These are phyloP conservation scores for Chelonoidis abingdonii DNA, from an alignment of 2,113 vertebrate genomes.

Conservation along the genomic window DNA sequence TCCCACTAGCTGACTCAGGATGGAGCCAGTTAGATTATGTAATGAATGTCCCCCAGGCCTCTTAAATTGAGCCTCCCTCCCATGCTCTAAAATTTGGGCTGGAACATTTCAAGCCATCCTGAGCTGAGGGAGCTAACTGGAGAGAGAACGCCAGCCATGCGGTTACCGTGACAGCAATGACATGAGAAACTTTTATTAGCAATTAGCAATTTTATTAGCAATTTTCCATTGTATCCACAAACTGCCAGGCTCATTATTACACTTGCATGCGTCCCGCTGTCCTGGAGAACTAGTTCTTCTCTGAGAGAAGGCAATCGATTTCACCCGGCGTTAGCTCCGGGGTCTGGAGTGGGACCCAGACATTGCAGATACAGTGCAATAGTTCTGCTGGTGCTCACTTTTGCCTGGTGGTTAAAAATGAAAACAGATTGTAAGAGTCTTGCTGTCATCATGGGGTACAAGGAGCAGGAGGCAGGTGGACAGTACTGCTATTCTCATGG, in stretches of 20 bases:
- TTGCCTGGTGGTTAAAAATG: not conserved
- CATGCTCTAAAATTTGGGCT: rapidly evolving
- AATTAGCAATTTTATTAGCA: slow-evolving; percentile 69
- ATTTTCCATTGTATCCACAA: slow-evolving; percentile 63
- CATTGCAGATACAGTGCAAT: not conserved
- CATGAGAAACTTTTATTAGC: slow-evolving; percentile 69
- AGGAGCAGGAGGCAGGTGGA: not conserved
- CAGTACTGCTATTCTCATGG: not conserved
- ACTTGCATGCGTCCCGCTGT: slow-evolving; percentile 31
- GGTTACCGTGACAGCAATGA: slow-evolving; percentile 26
- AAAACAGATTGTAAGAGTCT: not conserved
- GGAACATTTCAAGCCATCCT: slow-evolving; percentile 21
- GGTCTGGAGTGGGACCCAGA: rapidly evolving
- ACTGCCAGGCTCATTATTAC: slow-evolving; percentile 39
- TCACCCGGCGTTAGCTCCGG: not conserved
- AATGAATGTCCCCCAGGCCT: not conserved
- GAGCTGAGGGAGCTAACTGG: slow-evolving; percentile 25
- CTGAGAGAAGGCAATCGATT: not conserved
- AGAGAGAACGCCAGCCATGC: slow-evolving; percentile 15
- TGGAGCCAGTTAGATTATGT: not conserved
- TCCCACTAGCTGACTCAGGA: not conserved
- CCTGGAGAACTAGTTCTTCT: slow-evolving; percentile 23
- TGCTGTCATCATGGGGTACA: rapidly evolving
- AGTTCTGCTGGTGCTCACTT: not conserved
- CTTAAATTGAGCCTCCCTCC: not conserved